phyloP scores from a whole-genome alignment of 2,888 invertebrate species.

The Pinctada fucata region DNA sequence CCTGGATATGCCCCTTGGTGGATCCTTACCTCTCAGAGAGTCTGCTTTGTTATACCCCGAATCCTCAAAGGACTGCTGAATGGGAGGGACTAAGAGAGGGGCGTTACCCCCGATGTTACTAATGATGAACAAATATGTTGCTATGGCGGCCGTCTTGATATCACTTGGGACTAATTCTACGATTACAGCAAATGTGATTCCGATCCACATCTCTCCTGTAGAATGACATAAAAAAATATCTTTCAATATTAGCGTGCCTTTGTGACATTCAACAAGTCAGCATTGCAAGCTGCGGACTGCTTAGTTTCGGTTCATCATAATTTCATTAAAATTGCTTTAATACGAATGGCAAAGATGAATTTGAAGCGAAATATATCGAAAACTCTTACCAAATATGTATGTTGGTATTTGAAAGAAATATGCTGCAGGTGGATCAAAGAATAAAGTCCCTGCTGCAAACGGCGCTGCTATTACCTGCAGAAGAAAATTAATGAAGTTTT shows the following conservation, averaged over 20 bases:
- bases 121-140: slow-evolving; percentile 77
- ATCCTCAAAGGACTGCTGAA: slow-evolving; percentile 63
- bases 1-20: too few species aligned
- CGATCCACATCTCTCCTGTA: slow-evolving; percentile 77
- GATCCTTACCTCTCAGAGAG: slow-evolving; percentile 58
- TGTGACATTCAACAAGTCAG: not conserved
- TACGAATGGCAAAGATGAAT: too few species aligned
- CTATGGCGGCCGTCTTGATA: slow-evolving; percentile 74
- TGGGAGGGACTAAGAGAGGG: slow-evolving; percentile 74
- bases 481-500: slow-evolving; percentile 22
- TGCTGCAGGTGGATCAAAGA: slow-evolving; percentile 72
- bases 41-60: slow-evolving; percentile 53
- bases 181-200: slow-evolving; percentile 74
- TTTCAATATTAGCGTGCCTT: not conserved
- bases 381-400: slow-evolving; percentile 75
- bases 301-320: too few species aligned
- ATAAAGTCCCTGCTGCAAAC: slow-evolving; percentile 76
- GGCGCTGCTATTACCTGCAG: slow-evolving; percentile 75
- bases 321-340: too few species aligned
- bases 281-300: too few species aligned
- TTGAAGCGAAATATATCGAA: too few species aligned
- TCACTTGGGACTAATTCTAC: slow-evolving; percentile 75
- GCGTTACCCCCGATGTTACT: slow-evolving; percentile 77
- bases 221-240: not conserved
- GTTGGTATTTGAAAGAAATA: slow-evolving; percentile 75